Evolutionary conservation across 2,797 vertebrate species (phyloP), one percentile per base, ranked within the genome.

Genomic region (Sebastes aleutianus): DNA sequence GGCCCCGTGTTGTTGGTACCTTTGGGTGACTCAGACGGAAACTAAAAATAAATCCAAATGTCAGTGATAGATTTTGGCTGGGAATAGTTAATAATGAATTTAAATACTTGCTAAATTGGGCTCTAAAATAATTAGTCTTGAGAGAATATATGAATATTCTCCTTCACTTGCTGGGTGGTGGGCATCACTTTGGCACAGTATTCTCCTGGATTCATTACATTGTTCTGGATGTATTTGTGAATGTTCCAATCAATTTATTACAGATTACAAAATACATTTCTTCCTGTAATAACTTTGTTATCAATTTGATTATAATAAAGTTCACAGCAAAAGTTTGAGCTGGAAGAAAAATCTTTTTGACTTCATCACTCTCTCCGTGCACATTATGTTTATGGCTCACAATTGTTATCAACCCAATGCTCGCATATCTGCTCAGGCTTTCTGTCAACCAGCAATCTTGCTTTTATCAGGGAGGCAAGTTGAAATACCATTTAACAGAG

Each of bases 11-110:
- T 90, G 87, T 89, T 88, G 80, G 74, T 83, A 36, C 61, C 39
- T 78, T 78, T 67, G 65, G 69, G 24, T 82, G 68, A 88, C 77
- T 89, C 72, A 82, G 70, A 83, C 18, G 24, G 74, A 74, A 73
- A 63, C 91, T 91, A 92, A 94, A 92, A 92, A 92, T 91, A 92
- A 88, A 82, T 75, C 85, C 24, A 79, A 82, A 84, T 87, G 91
- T 90, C 93, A 92, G 80, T 92, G 90, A 94, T 90, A 67, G 74
- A 92, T 92, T 87, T 88, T 53, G 66, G 36, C 65, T 61, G 18
- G 79, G 79, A 89, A 87, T 77, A 74, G 62, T 29, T 83, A 43
- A 88, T 85, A 43, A 88, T 85, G 74, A 54, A 76, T 86, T 87
- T 70, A 74, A 91, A 86, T 80, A 84, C 67, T 53, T 85, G 31